A percentile compares a stretch with the other conserved stretches of the same genome.
Evolutionary conservation across 2,888 invertebrate species (phyloP).

Genomic region (Chaetogeoica ovagalla): DNA sequence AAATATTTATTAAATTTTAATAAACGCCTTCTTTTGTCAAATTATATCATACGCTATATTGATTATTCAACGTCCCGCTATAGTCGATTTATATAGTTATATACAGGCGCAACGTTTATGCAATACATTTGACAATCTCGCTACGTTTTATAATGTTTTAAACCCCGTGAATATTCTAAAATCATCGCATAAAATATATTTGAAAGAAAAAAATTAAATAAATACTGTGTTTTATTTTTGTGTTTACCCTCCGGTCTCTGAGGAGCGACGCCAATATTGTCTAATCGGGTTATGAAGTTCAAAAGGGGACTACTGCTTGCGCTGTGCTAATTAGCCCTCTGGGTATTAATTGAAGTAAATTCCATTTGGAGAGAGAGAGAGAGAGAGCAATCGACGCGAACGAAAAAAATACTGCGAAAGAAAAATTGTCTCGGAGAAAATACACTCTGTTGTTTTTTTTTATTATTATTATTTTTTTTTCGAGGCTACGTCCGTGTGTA

Average conservation of each 20-base stretch:
- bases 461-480: slow-evolving; percentile 35
- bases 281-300: slow-evolving; percentile 44
- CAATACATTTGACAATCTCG: slow-evolving; percentile 44
- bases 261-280: slow-evolving; percentile 45
- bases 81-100: not conserved
- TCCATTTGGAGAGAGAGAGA: slow-evolving; percentile 35
- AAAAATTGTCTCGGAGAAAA: slow-evolving; percentile 31
- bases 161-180: slow-evolving; percentile 25
- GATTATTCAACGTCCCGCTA: no score
- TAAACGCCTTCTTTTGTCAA: no score
- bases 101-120: slow-evolving; percentile 36
- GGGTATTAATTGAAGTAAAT: slow-evolving; percentile 52
- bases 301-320: slow-evolving; percentile 32
- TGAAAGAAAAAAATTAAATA: slow-evolving; percentile 15
- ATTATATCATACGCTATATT: not conserved
- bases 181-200: slow-evolving; percentile 9
- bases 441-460: slow-evolving; percentile 39
- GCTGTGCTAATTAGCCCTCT: slow-evolving; percentile 47
- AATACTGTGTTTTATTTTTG: not conserved
- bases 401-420: slow-evolving; percentile 21
- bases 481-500: not conserved
- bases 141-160: slow-evolving; percentile 23
- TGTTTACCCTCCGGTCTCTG: slow-evolving; percentile 13
- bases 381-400: slow-evolving; percentile 43
- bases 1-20: no score